Evolutionary conservation across 2,888 invertebrate species (phyloP).

Genomic region (Zhuqinia jingwanae): DNA sequence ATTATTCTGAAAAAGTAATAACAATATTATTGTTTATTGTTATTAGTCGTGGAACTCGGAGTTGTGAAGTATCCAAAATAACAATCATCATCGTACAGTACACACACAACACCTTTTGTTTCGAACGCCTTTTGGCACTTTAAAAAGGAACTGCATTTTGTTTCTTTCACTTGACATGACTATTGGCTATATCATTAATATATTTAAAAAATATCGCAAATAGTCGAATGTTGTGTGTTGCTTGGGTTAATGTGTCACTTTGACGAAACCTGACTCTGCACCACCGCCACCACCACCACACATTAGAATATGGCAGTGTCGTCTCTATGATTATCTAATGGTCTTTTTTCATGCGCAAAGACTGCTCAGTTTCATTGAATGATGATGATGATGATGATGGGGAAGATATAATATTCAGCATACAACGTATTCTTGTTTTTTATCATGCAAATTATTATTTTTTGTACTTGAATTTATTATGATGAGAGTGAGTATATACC

Average conservation of each 20-base stretch:
- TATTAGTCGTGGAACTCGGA: constrained; percentile 2
- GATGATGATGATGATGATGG: background rate
- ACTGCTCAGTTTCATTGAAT: background rate
- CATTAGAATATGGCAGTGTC: too few relatives aligned
- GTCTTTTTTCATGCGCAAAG: too few relatives aligned
- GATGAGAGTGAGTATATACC: too few relatives aligned
- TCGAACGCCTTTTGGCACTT: constrained; percentile 26
- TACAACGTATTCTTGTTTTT: background rate
- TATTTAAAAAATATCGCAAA: background rate
- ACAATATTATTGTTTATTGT: constrained; percentile 58
- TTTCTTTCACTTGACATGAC: background rate
- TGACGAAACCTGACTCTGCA: background rate
- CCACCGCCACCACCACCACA: too few relatives aligned
- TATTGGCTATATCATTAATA: too few relatives aligned
- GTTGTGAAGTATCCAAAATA: too few relatives aligned
- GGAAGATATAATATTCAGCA: too few relatives aligned
- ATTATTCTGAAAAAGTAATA: constrained; percentile 54
- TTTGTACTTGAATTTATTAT: background rate
- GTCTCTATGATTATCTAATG: too few relatives aligned
- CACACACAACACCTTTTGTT: constrained; percentile 10
- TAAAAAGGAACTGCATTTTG: background rate
- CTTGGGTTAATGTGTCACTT: constrained; percentile 48
- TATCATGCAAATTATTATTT: background rate
- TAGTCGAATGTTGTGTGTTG: background rate
- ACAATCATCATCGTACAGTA: background rate